phyloP scores from a whole-genome alignment of 2,113 vertebrate genomes.

The Dinomys branickii region DNA sequence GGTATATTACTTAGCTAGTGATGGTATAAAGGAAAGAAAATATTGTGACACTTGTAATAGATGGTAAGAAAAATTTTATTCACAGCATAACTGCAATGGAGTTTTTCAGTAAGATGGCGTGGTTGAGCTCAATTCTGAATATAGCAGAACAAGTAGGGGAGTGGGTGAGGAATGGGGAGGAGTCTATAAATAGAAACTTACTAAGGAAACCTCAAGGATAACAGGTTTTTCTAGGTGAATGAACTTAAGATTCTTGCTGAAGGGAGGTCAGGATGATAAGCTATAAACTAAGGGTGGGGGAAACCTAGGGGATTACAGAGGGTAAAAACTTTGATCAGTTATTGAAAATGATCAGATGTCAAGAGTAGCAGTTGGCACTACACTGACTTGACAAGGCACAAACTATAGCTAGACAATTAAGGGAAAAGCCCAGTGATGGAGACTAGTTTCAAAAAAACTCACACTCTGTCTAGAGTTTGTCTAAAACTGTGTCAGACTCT shows the following conservation, averaged over 20 bases:
- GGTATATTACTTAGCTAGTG: accelerated
- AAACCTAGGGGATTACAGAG: accelerated
- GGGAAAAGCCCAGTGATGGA: not conserved
- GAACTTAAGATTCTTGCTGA: not conserved
- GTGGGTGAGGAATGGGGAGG: not conserved
- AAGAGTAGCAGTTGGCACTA: not conserved
- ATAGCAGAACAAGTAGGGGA: not conserved
- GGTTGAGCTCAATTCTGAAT: not conserved
- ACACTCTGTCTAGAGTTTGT: not conserved
- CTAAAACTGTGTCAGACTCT: not conserved
- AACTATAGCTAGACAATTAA: not conserved
- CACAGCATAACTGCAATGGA: not conserved
- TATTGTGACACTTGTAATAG: not conserved
- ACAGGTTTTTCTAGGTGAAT: too few species aligned
- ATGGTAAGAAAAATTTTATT: not conserved
- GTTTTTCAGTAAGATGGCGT: not conserved
- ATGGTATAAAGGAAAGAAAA: not conserved
- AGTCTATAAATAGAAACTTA: not conserved
- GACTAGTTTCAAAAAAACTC: not conserved
- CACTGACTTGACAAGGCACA: not conserved
- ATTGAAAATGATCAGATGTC: not conserved
- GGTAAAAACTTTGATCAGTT: not conserved
- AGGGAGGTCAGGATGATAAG: not conserved
- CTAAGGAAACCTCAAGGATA: not conserved
- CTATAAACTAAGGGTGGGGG: too few species aligned